phyloP scores from a whole-genome alignment of 1,140 invertebrate species.

The Drosophila nigromelanica region DNA sequence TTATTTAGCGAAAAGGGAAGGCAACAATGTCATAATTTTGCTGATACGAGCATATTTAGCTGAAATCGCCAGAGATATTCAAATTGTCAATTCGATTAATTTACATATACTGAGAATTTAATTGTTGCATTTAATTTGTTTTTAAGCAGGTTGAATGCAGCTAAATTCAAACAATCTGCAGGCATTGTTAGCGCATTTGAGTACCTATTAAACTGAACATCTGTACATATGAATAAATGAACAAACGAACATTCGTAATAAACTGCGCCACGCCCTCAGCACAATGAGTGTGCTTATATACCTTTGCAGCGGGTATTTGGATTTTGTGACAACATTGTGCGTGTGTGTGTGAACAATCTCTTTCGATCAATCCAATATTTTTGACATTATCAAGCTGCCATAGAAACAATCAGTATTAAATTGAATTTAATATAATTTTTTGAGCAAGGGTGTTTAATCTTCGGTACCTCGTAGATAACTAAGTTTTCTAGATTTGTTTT shows the following conservation, averaged over 20 bases:
- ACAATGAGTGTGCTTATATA: no score
- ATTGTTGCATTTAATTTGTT: conserved; percentile 6
- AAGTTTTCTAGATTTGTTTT: conserved; percentile 6
- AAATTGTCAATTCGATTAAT: conserved; percentile 9
- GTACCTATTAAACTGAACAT: conserved; percentile 8
- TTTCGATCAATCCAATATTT: no score
- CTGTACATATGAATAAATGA: conserved; percentile 9
- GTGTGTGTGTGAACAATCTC: no score
- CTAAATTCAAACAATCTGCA: conserved; percentile 5
- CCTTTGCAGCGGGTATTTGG: no score
- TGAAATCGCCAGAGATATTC: not conserved
- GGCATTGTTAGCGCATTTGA: conserved; percentile 5
- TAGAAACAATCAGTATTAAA: no score
- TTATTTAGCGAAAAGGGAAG: not conserved
- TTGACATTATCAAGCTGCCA: no score
- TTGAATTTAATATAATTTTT: no score
- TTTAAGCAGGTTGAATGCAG: not conserved
- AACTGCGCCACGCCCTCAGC: not conserved
- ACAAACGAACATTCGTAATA: no score
- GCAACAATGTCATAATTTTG: conserved; percentile 3
- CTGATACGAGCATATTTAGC: conserved; percentile 4
- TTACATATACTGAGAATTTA: conserved; percentile 12
- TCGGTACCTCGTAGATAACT: no score
- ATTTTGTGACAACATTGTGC: no score
- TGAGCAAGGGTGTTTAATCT: no score